Evolutionary conservation across 2,797 vertebrate species (phyloP).

Genomic region (Galagoides demidoff): DNA sequence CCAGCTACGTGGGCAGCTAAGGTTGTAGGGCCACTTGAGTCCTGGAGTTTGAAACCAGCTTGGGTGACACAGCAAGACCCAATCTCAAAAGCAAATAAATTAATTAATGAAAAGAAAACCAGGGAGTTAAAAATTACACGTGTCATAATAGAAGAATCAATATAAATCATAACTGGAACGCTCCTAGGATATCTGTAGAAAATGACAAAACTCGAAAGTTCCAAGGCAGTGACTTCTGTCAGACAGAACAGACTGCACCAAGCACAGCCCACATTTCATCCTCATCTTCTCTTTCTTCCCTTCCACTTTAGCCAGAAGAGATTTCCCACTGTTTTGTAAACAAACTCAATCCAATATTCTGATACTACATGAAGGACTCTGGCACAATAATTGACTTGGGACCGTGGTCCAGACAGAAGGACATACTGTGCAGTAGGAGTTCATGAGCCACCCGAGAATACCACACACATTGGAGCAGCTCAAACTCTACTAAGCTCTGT

Average conservation of each 20-base stretch:
- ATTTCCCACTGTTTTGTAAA: conserved; percentile 1
- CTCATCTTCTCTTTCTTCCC: not conserved
- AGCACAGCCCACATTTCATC: not conserved
- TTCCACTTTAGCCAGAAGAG: not conserved
- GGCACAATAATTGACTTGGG: not conserved
- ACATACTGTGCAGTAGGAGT: not conserved
- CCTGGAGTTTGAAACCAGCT: not conserved
- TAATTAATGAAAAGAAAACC: not conserved
- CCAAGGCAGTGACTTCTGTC: not conserved
- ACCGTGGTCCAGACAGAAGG: not conserved
- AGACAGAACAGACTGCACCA: not conserved
- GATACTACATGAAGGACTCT: not conserved
- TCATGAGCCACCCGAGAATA: not conserved
- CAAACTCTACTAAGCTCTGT: not conserved
- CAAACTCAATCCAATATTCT: not conserved
- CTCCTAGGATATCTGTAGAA: not conserved
- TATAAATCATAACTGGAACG: not conserved
- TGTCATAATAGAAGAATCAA: not conserved
- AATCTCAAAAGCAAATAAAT: not conserved
- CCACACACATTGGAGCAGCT: not conserved
- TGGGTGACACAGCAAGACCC: not conserved
- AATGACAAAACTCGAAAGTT: not conserved
- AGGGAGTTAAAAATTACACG: not conserved
- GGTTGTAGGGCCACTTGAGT: not conserved
- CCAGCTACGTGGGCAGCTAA: not conserved